phyloP scores from a whole-genome alignment of 2,797 vertebrate genomes.

The Ctenopoma kingsleyae region DNA sequence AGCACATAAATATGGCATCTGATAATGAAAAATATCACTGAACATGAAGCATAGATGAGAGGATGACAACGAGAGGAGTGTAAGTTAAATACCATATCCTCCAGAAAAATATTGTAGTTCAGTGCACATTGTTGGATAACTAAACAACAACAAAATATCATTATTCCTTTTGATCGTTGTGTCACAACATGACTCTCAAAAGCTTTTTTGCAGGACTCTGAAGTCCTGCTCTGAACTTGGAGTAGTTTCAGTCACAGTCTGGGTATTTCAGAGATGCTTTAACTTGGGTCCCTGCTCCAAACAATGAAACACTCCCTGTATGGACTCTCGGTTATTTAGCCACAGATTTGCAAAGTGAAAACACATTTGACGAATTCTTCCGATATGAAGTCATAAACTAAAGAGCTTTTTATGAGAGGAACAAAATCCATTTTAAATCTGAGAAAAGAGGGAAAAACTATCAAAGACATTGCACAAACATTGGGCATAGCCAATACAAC shows the following conservation, averaged over 20 bases:
- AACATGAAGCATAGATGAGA: not conserved
- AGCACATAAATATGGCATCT: not conserved
- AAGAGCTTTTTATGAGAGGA: too few relatives aligned
- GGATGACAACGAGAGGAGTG: not conserved
- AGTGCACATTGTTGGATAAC: not conserved
- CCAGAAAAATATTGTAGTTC: not conserved
- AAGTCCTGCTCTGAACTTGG: constrained; percentile 33
- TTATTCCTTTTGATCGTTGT: constrained; percentile 34
- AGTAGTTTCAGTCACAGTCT: constrained; percentile 67
- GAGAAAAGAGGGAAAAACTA: constrained; percentile 11
- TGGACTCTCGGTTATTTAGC: too few relatives aligned
- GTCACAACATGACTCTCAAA: constrained; percentile 50
- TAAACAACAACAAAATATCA: constrained; percentile 24
- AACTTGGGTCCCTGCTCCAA: too few relatives aligned
- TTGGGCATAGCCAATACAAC: too few relatives aligned
- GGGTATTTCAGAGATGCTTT: constrained; percentile 42
- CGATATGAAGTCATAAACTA: too few relatives aligned
- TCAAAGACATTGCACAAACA: too few relatives aligned
- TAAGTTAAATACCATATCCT: not conserved
- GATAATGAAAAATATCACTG: constrained; percentile 1
- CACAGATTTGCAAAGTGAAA: too few relatives aligned
- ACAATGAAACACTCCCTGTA: too few relatives aligned
- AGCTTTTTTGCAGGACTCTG: constrained; percentile 39
- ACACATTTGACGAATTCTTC: too few relatives aligned
- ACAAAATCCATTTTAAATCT: constrained; percentile 21